These are phyloP conservation scores for Daktulosphaira vitifoliae DNA, from an alignment of 1,140 invertebrate species.

Conservation along the genomic window DNA sequence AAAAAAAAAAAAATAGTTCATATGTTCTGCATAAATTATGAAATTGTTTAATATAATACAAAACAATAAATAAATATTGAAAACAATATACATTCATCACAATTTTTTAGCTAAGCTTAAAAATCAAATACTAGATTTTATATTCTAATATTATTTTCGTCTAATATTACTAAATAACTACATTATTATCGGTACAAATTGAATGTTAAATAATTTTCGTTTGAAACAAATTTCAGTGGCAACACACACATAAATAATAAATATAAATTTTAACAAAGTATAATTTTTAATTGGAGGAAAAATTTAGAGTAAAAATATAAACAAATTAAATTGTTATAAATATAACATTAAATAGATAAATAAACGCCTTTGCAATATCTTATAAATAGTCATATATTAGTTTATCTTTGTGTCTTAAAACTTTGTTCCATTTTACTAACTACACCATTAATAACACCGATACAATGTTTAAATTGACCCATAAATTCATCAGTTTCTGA, in stretches of 20 bases:
- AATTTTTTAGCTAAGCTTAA: no score
- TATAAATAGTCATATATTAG: background rate
- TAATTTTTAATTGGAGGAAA: background rate
- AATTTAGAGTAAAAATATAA: background rate
- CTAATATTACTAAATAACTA: background rate
- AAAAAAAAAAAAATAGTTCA: no score
- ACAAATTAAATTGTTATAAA: background rate
- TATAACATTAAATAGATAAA: no score
- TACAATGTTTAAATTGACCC: slow-evolving; percentile 28
- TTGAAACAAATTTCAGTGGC: background rate
- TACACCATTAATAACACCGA: slow-evolving; percentile 26
- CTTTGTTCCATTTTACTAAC: slow-evolving; percentile 29
- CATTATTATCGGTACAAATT: background rate
- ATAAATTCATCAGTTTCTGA: slow-evolving; percentile 18
- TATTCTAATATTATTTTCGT: slow-evolving; percentile 8
- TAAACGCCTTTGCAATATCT: no score
- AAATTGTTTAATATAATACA: background rate
- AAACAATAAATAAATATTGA: slow-evolving; percentile 16
- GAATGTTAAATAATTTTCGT: background rate
- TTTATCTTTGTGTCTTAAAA: slow-evolving; percentile 26
- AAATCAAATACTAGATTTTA: background rate
- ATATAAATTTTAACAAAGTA: slow-evolving; percentile 11
- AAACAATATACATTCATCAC: background rate
- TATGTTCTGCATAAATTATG: background rate
- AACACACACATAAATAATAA: background rate